These are phyloP conservation scores for Euthynnus affinis DNA, from an alignment of 2,797 vertebrate species.

Conservation along the genomic window DNA sequence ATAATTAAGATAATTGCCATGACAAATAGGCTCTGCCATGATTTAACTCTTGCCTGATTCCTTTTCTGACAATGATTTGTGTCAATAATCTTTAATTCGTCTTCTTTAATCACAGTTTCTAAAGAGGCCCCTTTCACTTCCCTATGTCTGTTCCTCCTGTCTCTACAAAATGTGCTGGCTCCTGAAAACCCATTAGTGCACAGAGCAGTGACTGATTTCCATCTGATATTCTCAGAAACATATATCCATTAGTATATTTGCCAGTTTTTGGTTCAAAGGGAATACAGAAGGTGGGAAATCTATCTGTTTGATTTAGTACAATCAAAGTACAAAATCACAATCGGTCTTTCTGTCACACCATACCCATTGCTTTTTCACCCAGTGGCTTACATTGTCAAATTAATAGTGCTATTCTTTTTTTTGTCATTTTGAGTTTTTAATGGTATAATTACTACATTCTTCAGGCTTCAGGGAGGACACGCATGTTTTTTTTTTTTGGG, in stretches of 20 bases:
- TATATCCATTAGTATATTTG: conserved; percentile 14
- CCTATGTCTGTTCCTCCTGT: conserved; percentile 16
- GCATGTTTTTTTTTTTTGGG: background rate
- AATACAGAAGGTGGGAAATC: background rate
- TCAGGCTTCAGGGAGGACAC: background rate
- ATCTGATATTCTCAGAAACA: conserved; percentile 13
- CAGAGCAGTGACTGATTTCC: conserved; percentile 13
- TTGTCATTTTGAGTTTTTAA: conserved; percentile 51
- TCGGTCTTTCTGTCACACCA: conserved; percentile 13
- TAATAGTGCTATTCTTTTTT: conserved; percentile 27
- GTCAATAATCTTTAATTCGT: conserved; percentile 26
- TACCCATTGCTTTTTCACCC: background rate
- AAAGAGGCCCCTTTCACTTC: background rate
- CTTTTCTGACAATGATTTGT: conserved; percentile 13
- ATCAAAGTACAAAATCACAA: conserved; percentile 27
- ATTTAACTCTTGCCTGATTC: conserved; percentile 6
- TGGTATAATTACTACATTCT: conserved; percentile 43
- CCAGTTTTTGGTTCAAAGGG: background rate
- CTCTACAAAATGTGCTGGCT: conserved; percentile 1
- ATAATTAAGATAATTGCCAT: background rate
- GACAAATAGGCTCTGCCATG: background rate
- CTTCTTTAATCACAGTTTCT: conserved; percentile 19
- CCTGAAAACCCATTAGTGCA: background rate
- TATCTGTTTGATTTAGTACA: conserved; percentile 13
- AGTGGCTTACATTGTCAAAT: background rate